Conservation (phyloP, 2,888 invertebrate species). For the Agrochola litura region DNA sequence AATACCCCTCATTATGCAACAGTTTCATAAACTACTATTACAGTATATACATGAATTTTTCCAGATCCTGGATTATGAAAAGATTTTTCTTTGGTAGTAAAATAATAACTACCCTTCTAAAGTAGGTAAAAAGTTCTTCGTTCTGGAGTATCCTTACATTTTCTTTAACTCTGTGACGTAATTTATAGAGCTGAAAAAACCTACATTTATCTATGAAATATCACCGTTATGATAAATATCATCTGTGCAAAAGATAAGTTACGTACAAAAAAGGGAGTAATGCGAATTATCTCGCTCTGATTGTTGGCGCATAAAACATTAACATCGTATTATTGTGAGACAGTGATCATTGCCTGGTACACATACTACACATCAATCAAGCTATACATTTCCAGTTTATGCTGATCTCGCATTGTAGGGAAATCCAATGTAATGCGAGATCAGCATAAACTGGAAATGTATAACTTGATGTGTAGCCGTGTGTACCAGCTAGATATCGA, state of each 20-base stretch:
- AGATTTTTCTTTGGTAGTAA: not conserved
- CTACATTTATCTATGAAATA: not conserved
- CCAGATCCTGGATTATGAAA: not conserved
- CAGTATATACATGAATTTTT: too few species aligned
- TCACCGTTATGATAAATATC: slow-evolving; percentile 8
- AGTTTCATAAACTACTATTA: too few species aligned
- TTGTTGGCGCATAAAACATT: slow-evolving; percentile 31
- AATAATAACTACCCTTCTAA: not conserved
- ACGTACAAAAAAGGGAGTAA: slow-evolving; percentile 46
- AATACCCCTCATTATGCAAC: too few species aligned
- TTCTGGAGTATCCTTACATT: not conserved
- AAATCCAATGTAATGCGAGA: too few species aligned
- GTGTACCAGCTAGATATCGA: not conserved
- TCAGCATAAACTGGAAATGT: too few species aligned
- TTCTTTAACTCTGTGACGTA: too few species aligned
- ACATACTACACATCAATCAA: too few species aligned
- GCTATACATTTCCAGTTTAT: too few species aligned
- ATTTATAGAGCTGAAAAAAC: not conserved
- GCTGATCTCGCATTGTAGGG: too few species aligned
- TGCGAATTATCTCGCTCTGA: slow-evolving; percentile 51
- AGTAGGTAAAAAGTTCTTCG: not conserved
- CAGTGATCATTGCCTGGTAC: slow-evolving; percentile 17
- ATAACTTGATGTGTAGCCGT: too few species aligned
- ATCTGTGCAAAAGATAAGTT: slow-evolving; percentile 13
- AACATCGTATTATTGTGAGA: slow-evolving; percentile 34